phyloP scores from a whole-genome alignment of 2,113 vertebrate genomes.

The Microcebus griseorufus region DNA sequence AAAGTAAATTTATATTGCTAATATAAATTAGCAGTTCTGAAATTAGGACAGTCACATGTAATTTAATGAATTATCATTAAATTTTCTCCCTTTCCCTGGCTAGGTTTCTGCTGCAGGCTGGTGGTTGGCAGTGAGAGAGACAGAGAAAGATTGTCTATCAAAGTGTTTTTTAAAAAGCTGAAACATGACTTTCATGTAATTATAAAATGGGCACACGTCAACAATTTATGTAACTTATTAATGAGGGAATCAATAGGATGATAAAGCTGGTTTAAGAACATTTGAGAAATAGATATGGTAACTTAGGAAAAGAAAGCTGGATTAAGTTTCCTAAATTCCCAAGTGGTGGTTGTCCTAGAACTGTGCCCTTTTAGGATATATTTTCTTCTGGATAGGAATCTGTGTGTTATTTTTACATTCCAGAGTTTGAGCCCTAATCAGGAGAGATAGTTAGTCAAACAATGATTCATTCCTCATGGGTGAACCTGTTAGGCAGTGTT shows the following conservation, averaged over 20 bases:
- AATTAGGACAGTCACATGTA: neutral
- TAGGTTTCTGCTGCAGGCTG: neutral
- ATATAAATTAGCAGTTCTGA: neutral
- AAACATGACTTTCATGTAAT: neutral
- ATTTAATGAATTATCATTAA: neutral
- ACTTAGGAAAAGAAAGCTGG: neutral
- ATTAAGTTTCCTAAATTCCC: neutral
- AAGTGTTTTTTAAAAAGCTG: neutral
- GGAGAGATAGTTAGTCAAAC: neutral
- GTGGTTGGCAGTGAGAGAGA: neutral
- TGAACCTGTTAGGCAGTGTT: neutral
- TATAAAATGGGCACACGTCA: neutral
- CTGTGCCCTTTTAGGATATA: neutral
- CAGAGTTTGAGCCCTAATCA: neutral
- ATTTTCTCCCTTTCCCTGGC: neutral
- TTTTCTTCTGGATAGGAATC: conserved; percentile 3
- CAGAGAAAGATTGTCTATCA: neutral
- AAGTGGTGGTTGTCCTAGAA: neutral
- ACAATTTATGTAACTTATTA: neutral
- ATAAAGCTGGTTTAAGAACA: neutral
- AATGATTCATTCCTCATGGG: neutral
- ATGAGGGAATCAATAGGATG: neutral
- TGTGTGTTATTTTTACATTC: neutral
- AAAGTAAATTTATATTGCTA: neutral
- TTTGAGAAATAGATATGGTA: neutral